Conservation (phyloP, 2,797 vertebrate genomes). For the Garrulus glandarius region DNA sequence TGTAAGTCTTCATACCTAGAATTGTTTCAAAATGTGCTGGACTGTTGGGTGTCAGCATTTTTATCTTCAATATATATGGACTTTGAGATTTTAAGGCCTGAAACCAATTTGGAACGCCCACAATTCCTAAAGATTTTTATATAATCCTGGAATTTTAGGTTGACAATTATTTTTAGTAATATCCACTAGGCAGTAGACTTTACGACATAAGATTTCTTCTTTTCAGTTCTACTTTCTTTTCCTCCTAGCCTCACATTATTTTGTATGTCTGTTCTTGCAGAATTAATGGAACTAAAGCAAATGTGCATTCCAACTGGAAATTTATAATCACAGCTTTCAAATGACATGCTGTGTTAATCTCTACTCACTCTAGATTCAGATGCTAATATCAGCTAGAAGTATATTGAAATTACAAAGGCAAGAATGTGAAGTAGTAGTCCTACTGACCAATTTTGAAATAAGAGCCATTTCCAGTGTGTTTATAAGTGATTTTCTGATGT, state of each 20-base stretch:
- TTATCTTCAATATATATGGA: not conserved
- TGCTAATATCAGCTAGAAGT: not conserved
- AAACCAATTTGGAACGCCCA: not conserved
- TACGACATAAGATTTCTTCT: not conserved
- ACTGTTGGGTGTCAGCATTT: not conserved
- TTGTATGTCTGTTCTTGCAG: not conserved
- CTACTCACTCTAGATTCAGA: not conserved
- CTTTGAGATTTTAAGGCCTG: not conserved
- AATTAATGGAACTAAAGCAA: not conserved
- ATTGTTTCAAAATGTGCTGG: not conserved
- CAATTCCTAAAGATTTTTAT: not conserved
- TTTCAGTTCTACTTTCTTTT: not conserved
- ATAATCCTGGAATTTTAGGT: not conserved
- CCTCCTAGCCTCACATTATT: not conserved
- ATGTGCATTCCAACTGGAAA: not conserved
- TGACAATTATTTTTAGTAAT: not conserved
- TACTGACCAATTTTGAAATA: not conserved
- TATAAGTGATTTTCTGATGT: not conserved
- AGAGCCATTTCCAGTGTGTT: not conserved
- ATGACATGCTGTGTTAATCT: not conserved
- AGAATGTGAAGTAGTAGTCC: not conserved
- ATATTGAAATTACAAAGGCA: not conserved
- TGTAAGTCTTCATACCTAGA: not conserved
- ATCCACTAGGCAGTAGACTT: not conserved
- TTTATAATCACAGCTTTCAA: slow-evolving; percentile 3